Evolutionary conservation across 2,113 vertebrate species (phyloP).

Genomic region (Onychostruthus taczanowskii): DNA sequence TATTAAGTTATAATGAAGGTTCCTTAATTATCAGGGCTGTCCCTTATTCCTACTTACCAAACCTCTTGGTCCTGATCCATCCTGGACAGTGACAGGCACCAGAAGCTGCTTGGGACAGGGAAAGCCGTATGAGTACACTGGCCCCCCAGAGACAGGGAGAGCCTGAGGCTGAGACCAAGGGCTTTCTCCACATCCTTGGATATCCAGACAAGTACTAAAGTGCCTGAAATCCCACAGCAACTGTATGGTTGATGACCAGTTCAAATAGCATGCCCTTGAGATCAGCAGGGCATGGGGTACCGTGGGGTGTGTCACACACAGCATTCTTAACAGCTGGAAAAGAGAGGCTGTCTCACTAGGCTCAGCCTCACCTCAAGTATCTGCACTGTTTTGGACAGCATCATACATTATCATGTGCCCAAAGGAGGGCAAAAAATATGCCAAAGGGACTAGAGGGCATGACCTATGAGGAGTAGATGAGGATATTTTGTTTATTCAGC

Average conservation of each 20-base stretch:
- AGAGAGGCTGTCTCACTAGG: background rate
- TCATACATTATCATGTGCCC: background rate
- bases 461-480: background rate
- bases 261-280: background rate
- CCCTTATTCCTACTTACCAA: background rate
- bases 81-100: background rate
- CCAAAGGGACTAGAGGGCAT: background rate
- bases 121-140: fast-evolving
- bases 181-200: background rate
- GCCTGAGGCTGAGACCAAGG: background rate
- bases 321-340: fast-evolving
- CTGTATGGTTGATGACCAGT: background rate
- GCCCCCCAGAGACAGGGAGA: fast-evolving
- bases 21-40: background rate
- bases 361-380: background rate
- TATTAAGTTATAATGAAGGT: background rate
- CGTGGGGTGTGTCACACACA: background rate
- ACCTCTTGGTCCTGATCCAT: background rate
- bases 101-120: background rate
- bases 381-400: background rate
- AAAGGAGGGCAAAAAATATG: background rate
- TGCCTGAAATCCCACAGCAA: background rate
- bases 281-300: background rate
- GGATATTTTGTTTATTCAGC: background rate
- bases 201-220: background rate